Conservation (phyloP, 2,888 invertebrate species). For the Automeris io region DNA sequence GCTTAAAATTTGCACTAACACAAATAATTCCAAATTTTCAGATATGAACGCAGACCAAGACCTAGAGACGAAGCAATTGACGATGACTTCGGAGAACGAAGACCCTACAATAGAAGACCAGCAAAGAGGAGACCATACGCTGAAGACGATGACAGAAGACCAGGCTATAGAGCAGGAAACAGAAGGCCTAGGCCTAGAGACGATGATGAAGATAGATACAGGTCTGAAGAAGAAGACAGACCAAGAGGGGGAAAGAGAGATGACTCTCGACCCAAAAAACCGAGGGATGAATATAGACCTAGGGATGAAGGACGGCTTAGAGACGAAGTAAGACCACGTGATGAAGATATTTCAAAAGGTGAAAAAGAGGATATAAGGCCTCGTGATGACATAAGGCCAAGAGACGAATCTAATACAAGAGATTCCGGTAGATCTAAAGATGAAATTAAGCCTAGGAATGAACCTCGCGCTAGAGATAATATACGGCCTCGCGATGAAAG, state of each 20-base stretch:
- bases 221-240: conserved; percentile 31
- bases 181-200: conserved; percentile 48
- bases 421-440: conserved; percentile 28
- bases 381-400: conserved; percentile 18
- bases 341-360: conserved; percentile 23
- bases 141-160: conserved; percentile 51
- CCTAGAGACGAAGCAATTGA: conserved; percentile 56
- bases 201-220: conserved; percentile 48
- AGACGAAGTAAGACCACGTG: conserved; percentile 24
- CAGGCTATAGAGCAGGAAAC: conserved; percentile 32
- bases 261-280: conserved; percentile 17
- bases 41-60: conserved; percentile 66
- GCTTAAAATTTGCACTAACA: no score
- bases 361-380: conserved; percentile 21
- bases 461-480: conserved; percentile 24
- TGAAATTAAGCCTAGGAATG: conserved; percentile 22
- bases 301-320: conserved; percentile 24
- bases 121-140: conserved; percentile 53
- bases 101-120: conserved; percentile 56
- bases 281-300: conserved; percentile 23
- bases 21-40: no score
- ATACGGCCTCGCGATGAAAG: conserved; percentile 23
- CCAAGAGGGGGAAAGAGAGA: conserved; percentile 25
- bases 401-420: conserved; percentile 20
- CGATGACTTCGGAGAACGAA: conserved; percentile 55